phyloP scores from a whole-genome alignment of 1,140 invertebrate species.

The Nasonia vitripennis region DNA sequence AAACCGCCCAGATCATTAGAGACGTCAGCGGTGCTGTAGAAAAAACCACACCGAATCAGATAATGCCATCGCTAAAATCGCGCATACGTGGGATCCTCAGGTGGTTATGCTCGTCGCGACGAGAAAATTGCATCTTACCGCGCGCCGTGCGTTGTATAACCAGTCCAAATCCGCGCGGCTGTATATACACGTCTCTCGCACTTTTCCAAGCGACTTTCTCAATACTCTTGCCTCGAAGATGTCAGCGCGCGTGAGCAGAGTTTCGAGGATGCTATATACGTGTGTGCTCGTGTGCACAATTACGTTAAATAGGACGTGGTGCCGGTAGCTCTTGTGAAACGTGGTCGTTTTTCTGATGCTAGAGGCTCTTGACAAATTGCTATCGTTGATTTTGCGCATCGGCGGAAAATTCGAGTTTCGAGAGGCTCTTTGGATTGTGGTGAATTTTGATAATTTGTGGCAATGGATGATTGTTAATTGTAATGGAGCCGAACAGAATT shows the following conservation, averaged over 20 bases:
- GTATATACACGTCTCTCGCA: not conserved
- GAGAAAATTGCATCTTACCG: constrained; percentile 29
- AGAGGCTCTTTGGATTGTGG: too few species aligned
- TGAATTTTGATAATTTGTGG: too few species aligned
- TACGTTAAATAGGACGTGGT: not conserved
- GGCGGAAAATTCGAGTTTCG: not conserved
- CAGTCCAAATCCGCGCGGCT: constrained; percentile 46
- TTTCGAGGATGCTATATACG: not conserved
- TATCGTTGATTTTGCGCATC: not conserved
- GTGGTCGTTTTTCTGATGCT: not conserved
- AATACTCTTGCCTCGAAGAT: constrained; percentile 7
- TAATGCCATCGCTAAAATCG: constrained; percentile 1
- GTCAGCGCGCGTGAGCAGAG: not conserved
- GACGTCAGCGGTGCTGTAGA: not conserved
- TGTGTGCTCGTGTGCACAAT: not conserved
- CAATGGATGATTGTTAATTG: too few species aligned
- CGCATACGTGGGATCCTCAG: not conserved
- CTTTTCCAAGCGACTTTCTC: constrained; percentile 44
- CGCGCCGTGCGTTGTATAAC: constrained; percentile 51
- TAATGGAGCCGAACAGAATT: too few species aligned
- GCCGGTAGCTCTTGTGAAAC: not conserved
- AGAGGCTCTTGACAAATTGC: not conserved
- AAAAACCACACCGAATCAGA: not conserved
- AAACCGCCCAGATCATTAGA: not conserved
- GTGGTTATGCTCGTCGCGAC: not conserved